Percentiles rank a stretch among this genome's conserved stretches.
Conservation (phyloP, 1,140 invertebrate species). For the Drosophila sucinea region DNA sequence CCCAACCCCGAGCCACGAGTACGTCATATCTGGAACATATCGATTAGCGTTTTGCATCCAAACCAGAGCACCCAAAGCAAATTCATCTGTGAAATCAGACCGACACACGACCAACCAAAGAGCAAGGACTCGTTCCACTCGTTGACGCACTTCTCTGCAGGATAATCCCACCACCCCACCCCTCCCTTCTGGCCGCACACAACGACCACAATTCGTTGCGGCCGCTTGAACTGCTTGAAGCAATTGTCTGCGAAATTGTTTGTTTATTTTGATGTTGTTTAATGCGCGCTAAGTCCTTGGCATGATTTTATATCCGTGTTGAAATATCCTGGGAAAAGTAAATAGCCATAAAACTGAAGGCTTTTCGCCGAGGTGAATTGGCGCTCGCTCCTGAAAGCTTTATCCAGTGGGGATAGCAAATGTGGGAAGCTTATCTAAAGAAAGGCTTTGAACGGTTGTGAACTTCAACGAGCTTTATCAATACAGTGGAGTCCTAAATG, state of each 20-base stretch:
- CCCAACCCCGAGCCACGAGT: conserved; percentile 27
- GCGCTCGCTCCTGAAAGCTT: conserved; percentile 40
- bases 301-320: conserved; percentile 35
- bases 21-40: conserved; percentile 69
- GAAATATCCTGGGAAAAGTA: conserved; percentile 72
- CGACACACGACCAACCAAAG: conserved; percentile 56
- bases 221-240: conserved; percentile 53
- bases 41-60: conserved; percentile 68
- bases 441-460: conserved; percentile 22
- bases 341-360: conserved; percentile 44
- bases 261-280: conserved; percentile 80
- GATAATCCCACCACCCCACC: conserved; percentile 66
- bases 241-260: conserved; percentile 80
- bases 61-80: conserved; percentile 55
- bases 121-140: conserved; percentile 12
- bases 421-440: conserved; percentile 20
- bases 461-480: conserved; percentile 18
- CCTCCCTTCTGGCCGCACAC: conserved; percentile 4
- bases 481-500: neutral
- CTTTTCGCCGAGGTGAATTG: conserved; percentile 45
- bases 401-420: neutral
- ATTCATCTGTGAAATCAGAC: conserved; percentile 50
- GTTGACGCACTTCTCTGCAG: conserved; percentile 47
- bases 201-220: conserved; percentile 61
- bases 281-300: conserved; percentile 68